These are phyloP conservation scores for Tachina lurida DNA, from an alignment of 2,888 invertebrate genomes.

Conservation along the genomic window DNA sequence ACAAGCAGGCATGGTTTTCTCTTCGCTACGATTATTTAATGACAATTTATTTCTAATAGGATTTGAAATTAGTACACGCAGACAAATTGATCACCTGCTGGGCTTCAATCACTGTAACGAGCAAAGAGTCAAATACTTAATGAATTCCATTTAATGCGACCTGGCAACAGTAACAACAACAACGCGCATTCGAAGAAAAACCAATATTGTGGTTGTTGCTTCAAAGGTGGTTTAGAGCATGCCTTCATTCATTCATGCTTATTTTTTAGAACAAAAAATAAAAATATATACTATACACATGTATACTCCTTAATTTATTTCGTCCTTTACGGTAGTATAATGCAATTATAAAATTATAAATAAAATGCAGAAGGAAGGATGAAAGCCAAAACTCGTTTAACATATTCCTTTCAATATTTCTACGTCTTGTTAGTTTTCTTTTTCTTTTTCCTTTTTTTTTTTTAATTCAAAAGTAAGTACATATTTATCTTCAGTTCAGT, in stretches of 20 bases:
- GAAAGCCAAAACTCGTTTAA: slow-evolving; percentile 45
- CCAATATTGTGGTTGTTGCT: slow-evolving; percentile 44
- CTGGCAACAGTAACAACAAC: slow-evolving; percentile 23
- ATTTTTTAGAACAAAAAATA: slow-evolving; percentile 18
- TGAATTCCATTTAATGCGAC: slow-evolving; percentile 54
- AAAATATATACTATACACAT: not conserved
- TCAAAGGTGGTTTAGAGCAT: slow-evolving; percentile 11
- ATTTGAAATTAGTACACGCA: slow-evolving; percentile 60
- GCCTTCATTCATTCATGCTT: slow-evolving; percentile 12
- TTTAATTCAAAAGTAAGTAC: not conserved
- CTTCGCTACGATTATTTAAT: slow-evolving; percentile 35
- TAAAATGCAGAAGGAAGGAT: slow-evolving; percentile 50
- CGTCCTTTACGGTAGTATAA: slow-evolving; percentile 58
- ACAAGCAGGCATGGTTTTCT: not conserved
- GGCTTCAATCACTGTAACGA: slow-evolving; percentile 59
- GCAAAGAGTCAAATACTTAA: slow-evolving; percentile 62
- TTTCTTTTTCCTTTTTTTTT: not conserved
- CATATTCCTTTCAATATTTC: slow-evolving; percentile 33
- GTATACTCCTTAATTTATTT: slow-evolving; percentile 34
- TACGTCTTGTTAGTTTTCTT: slow-evolving; percentile 30
- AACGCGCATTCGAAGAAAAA: slow-evolving; percentile 1
- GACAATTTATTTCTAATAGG: slow-evolving; percentile 68
- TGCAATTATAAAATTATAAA: slow-evolving; percentile 46
- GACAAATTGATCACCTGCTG: slow-evolving; percentile 71
- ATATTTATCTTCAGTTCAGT: slow-evolving; percentile 13